Base-by-base conservation (phyloP, 2,797 vertebrate genomes). In the Phataginus tetradactyla region DNA sequence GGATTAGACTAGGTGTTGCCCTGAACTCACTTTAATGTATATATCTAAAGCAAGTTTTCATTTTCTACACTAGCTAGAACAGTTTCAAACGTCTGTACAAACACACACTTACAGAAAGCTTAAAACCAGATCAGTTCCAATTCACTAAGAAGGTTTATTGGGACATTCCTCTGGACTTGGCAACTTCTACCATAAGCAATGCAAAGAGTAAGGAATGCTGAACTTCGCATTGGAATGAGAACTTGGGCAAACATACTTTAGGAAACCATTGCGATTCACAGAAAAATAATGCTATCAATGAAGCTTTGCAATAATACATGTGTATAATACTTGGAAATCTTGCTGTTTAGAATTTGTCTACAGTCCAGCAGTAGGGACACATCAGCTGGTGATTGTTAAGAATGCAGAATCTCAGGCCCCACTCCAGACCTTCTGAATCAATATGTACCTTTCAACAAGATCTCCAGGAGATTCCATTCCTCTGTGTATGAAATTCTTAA, bases 121-220 rank as follows among this genome's bases (percentile, higher is more conserved):
- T 84, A 83, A 74, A 89, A 83, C n/a, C 57, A 74, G 68, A 81
- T 90, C 59, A 61, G n/a, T 61, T 68, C 57, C 34, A 90, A 86
- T 45, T 39, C 14, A 53, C 34, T 69, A 78, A 66, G 55, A 83
- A 71, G 21, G 25, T 57, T 96, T 89, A n/a, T 14, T 42, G 71
- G 75, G 25, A 57, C 42, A 68, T 77, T 68, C 17, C 37, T 95
- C 49, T 69, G 57, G 72, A 74, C 45, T 21, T 86, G 87, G 34
- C 6, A 91, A 77, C 20, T 3, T 93, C 51, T 91, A 64, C 49
- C 13, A 9, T 18, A 79, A 89, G 55, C 53, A 86, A 39, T 5
- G 1, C n/a, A 49, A 85, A 64, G 32, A 90, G 20, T 42, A 71
- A 66, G 81, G 79, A 87, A 86, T 12, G 45, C 37, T 91, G 39